Percentiles rank a stretch among this genome's conserved stretches.
phyloP scores from a whole-genome alignment of 2,797 vertebrate genomes.

The Amniataba percoides region DNA sequence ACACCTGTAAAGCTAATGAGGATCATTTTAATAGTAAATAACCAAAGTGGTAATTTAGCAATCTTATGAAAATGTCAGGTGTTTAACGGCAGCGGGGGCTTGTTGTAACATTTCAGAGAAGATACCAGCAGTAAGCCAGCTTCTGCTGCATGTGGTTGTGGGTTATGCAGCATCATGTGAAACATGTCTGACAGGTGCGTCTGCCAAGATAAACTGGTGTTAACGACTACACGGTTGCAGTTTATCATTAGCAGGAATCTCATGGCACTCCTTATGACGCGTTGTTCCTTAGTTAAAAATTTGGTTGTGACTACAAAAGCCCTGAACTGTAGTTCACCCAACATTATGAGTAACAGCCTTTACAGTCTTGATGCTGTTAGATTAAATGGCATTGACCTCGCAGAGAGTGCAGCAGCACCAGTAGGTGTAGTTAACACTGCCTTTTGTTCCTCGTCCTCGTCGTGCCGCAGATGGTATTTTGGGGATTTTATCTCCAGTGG shows the following conservation, averaged over 20 bases:
- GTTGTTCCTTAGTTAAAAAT: slow-evolving; percentile 8
- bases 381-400: slow-evolving; percentile 38
- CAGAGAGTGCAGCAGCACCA: slow-evolving; percentile 26
- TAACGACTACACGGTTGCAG: slow-evolving; percentile 19
- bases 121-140: slow-evolving; percentile 2
- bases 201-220: slow-evolving; percentile 18
- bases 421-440: slow-evolving; percentile 50
- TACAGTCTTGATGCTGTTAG: slow-evolving; percentile 9
- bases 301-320: slow-evolving; percentile 18
- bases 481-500: slow-evolving; percentile 52
- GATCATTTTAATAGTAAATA: not conserved
- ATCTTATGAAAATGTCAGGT: not conserved
- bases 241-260: slow-evolving; percentile 50
- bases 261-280: slow-evolving; percentile 4
- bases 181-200: slow-evolving; percentile 57
- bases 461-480: slow-evolving; percentile 54
- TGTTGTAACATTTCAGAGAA: slow-evolving; percentile 4
- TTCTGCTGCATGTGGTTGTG: slow-evolving; percentile 19
- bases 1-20: not conserved
- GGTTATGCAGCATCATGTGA: slow-evolving; percentile 22
- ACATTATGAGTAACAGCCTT: not conserved
- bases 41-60: not conserved
- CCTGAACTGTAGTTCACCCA: slow-evolving; percentile 4
- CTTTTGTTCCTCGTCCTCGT: slow-evolving; percentile 64
- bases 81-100: not conserved